Base-by-base conservation (phyloP, 2,797 vertebrate species). In the Philypnodon macrostomus region DNA sequence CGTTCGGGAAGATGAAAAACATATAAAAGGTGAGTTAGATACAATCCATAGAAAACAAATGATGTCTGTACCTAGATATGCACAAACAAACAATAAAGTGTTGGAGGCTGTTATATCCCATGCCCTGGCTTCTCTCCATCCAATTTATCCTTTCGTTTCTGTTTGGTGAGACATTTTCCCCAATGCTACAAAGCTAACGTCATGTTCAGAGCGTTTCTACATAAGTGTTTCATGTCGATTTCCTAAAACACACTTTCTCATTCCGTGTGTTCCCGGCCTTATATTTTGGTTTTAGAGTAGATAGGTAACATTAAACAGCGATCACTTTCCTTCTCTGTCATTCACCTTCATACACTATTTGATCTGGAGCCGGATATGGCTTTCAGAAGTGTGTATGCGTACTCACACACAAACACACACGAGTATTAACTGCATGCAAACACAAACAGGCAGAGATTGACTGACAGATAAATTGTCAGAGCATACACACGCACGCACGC, bases 251-350 rank as follows among this genome's bases (percentile, higher is more conserved):
- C 79, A 71, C 66, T 83, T 64, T 40, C 59, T 63, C 72, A 81
- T 83, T 83, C 80, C 18, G 53, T 83, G n/a, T n/a, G n/a, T n/a
- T n/a, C n/a, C n/a, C n/a, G n/a, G n/a, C n/a, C 80, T 85, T 83
- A 82, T 85, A 79, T 87, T 89, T 83, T 74, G 73, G 81, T 75
- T 79, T 76, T 74, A 79, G 81, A 86, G 83, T 80, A 80, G 79
- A 85, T 84, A 78, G 87, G 79, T 85, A 84, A 73, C 81, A 75
- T 86, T 81, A 83, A 86, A 86, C 79, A 85, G 76, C 71, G 66
- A 83, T 84, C 81, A 80, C 73, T 81, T 74, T 73, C 70, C 71
- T 73, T 69, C 63, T 76, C 74, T 80, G 79, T 83, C 83, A 83
- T 73, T 84, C 70, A 68, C 69, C 83, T 85, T 88, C 81, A 73